Percentiles rank a stretch among this genome's conserved stretches.
phyloP scores from a whole-genome alignment of 2,113 vertebrate genomes.

The Cricetomys ansorgei region DNA sequence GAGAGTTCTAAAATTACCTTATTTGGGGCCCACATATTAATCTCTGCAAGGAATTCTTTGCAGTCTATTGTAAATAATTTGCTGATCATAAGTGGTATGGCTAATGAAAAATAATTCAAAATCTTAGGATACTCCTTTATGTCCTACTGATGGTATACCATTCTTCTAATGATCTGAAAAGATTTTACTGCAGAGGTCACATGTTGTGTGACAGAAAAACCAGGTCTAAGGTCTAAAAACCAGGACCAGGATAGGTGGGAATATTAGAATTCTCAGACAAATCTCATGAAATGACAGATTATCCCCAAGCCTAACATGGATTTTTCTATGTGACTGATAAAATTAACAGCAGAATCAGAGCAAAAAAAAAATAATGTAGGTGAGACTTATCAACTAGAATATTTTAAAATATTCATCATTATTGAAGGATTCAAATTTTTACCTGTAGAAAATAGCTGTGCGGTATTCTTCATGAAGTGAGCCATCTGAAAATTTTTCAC shows the following conservation, averaged over 20 bases:
- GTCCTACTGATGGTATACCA: neutral
- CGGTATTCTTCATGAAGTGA: neutral
- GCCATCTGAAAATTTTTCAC: neutral
- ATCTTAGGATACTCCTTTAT: neutral
- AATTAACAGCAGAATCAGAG: too few species aligned
- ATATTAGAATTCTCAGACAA: neutral
- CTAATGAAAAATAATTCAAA: neutral
- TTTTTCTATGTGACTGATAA: too few species aligned
- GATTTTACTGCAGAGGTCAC: neutral
- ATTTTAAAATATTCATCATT: neutral
- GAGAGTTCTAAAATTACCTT: neutral
- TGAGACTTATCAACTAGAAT: neutral
- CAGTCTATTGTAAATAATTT: neutral
- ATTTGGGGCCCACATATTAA: neutral
- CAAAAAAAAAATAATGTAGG: neutral
- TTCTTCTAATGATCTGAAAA: neutral
- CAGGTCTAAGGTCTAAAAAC: too few species aligned
- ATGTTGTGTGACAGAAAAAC: neutral
- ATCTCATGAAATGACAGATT: neutral
- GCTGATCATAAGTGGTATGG: neutral
- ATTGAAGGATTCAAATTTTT: neutral
- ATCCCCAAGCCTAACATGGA: neutral
- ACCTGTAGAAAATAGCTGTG: neutral
- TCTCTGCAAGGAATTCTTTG: neutral
- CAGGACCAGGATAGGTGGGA: neutral